Conservation (phyloP, 2,797 vertebrate genomes). For the Hippoglossus hippoglossus region DNA sequence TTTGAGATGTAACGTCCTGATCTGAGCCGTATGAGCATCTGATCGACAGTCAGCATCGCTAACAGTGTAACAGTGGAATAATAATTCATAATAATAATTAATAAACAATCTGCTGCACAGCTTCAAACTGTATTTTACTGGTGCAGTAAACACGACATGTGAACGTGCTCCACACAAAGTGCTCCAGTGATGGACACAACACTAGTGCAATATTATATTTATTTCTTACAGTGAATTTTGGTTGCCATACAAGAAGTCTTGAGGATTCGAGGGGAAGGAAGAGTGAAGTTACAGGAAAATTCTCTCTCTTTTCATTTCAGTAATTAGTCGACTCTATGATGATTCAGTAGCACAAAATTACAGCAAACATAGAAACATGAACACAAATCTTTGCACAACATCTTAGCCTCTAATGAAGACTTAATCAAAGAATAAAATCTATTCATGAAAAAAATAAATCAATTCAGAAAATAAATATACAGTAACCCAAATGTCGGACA, state of each 20-base stretch:
- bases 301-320: conserved; percentile 84
- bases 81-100: too few species aligned
- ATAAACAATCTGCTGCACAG: too few species aligned
- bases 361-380: conserved; percentile 95
- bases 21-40: too few species aligned
- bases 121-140: too few species aligned
- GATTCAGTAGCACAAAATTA: conserved; percentile 96
- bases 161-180: too few species aligned
- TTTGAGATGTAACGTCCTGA: too few species aligned
- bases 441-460: conserved; percentile 52
- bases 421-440: conserved; percentile 74
- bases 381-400: conserved; percentile 92
- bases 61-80: too few species aligned
- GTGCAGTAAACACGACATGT: too few species aligned
- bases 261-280: conserved; percentile 84
- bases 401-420: conserved; percentile 85
- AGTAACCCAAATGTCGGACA: conserved; percentile 61
- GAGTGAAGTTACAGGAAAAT: conserved; percentile 93
- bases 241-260: conserved; percentile 95
- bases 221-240: conserved; percentile 98
- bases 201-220: conserved; percentile 95
- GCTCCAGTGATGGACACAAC: conserved; percentile 27
- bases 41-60: too few species aligned
- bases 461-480: conserved; percentile 39
- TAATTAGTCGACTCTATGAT: conserved; percentile 86